A percentile compares a stretch with the other conserved stretches of the same genome.
Conservation (phyloP, 1,140 invertebrate genomes). For the Macrosteles quadrilineatus region DNA sequence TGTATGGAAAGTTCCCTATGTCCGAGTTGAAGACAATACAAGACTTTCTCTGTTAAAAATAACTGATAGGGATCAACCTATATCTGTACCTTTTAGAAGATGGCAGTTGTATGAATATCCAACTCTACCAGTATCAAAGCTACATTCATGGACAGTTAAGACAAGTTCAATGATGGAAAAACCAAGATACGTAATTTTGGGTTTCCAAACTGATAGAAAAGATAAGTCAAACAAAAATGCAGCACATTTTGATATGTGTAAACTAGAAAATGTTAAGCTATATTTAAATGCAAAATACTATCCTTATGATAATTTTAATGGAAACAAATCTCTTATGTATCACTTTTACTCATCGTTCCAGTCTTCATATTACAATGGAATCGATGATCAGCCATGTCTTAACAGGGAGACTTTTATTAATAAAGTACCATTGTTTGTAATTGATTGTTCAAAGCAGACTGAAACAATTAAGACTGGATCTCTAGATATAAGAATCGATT, state of each 20-base stretch:
- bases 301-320: conserved; percentile 35
- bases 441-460: conserved; percentile 19
- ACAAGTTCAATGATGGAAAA: conserved; percentile 29
- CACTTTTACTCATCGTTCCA: conserved; percentile 2
- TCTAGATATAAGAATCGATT: conserved; percentile 21
- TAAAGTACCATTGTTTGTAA: conserved; percentile 1
- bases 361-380: conserved; percentile 22
- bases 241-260: conserved; percentile 34
- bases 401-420: not conserved
- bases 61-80: conserved; percentile 39
- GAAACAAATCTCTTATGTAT: not conserved
- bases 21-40: conserved; percentile 38
- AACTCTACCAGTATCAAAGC: conserved; percentile 41
- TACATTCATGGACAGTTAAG: conserved; percentile 45
- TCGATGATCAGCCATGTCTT: conserved; percentile 1
- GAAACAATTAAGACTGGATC: conserved; percentile 17
- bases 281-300: conserved; percentile 35
- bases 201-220: conserved; percentile 37
- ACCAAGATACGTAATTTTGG: conserved; percentile 38
- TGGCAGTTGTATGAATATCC: conserved; percentile 51
- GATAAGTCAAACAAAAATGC: conserved; percentile 24
- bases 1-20: conserved; percentile 44
- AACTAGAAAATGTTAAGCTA: conserved; percentile 35
- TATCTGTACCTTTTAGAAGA: conserved; percentile 44
- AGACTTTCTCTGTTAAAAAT: conserved; percentile 33